phyloP scores from a whole-genome alignment of 2,888 invertebrate species.

The Scaptomyza reducta region DNA sequence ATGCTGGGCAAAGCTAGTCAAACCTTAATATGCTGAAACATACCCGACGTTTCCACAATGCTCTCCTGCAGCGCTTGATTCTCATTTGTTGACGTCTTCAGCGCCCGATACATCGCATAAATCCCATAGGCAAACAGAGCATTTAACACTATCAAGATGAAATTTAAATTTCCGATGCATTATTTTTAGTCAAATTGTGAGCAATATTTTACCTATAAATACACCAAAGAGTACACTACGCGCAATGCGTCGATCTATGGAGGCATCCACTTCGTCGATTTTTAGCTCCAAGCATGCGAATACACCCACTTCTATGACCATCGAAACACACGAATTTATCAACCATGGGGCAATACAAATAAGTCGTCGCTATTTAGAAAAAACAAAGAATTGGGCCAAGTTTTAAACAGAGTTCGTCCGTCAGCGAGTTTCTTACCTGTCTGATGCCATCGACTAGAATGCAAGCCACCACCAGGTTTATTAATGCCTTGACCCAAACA shows the following conservation, averaged over 20 bases:
- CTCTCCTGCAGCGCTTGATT: slow-evolving; percentile 76
- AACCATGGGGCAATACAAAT: slow-evolving; percentile 82
- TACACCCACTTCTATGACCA: slow-evolving; percentile 75
- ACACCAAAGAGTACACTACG: slow-evolving; percentile 80
- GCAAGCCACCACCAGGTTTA: slow-evolving; percentile 80
- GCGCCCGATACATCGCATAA: slow-evolving; percentile 76
- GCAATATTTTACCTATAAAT: slow-evolving; percentile 60
- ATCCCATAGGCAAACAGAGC: slow-evolving; percentile 77
- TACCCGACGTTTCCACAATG: slow-evolving; percentile 79
- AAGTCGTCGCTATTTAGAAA: slow-evolving; percentile 70
- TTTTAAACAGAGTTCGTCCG: neutral
- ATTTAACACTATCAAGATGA: slow-evolving; percentile 66
- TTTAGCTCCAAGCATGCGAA: slow-evolving; percentile 79
- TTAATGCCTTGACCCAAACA: slow-evolving; percentile 79
- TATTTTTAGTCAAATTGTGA: too few relatives aligned
- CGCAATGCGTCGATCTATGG: slow-evolving; percentile 80
- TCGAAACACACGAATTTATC: slow-evolving; percentile 76
- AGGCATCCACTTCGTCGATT: slow-evolving; percentile 80
- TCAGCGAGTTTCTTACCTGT: slow-evolving; percentile 62
- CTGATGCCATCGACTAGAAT: slow-evolving; percentile 80
- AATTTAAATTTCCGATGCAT: neutral
- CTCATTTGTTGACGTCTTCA: slow-evolving; percentile 74
- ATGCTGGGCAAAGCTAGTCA: slow-evolving; percentile 44
- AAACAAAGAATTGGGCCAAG: neutral
- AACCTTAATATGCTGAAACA: slow-evolving; percentile 81